phyloP scores from a whole-genome alignment of 2,113 vertebrate genomes.

The Aegithalos caudatus region DNA sequence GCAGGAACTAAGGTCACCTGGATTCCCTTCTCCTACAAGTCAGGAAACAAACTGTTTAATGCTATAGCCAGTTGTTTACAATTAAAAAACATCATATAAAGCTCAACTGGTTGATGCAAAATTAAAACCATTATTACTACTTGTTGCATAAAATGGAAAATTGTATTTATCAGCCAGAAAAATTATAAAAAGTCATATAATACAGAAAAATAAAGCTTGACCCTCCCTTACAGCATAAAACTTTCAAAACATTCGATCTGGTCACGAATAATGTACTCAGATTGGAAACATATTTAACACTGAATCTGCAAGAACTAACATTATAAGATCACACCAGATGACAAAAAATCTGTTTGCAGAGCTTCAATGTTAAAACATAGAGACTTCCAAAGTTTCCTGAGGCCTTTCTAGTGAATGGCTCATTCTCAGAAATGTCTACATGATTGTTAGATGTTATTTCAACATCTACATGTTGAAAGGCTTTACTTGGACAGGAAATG shows the following conservation, averaged over 20 bases:
- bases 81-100: not conserved
- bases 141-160: not conserved
- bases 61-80: not conserved
- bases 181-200: not conserved
- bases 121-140: not conserved
- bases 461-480: not conserved
- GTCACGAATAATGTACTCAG: not conserved
- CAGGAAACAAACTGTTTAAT: slow-evolving; percentile 11
- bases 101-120: not conserved
- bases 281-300: not conserved
- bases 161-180: not conserved
- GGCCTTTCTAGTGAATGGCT: not conserved
- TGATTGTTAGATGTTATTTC: not conserved
- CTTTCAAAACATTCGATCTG: not conserved
- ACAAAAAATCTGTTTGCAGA: not conserved
- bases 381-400: not conserved
- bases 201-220: not conserved
- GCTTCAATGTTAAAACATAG: fast-evolving
- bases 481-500: not conserved
- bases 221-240: not conserved
- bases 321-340: not conserved
- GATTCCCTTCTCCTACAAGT: not conserved
- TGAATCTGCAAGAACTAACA: not conserved
- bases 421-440: not conserved
- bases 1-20: not conserved